Evolutionary conservation across 2,797 vertebrate species (phyloP), one percentile per base, ranked within the genome.

Genomic region (Typhlichthys subterraneus): DNA sequence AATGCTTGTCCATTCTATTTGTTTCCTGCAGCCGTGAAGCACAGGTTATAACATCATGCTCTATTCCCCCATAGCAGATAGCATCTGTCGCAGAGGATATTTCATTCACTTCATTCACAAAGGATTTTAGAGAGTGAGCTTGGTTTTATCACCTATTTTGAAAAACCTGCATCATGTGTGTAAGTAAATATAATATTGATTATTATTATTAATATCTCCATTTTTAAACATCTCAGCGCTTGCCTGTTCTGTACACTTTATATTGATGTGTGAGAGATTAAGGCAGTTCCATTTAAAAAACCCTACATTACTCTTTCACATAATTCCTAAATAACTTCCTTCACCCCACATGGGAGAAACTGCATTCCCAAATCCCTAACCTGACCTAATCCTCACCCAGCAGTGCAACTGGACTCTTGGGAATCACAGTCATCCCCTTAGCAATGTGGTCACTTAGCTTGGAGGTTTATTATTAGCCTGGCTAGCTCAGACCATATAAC

Each of bases 391-490:
- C 72, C 70, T 71, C 60, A 56, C 70, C 81, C 70, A 67, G 61
- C 50, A 1, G 45, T 87, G 87, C 79, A 87, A 86, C 71, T 70
- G 65, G 85, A 86, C 75, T 74, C 86, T 45, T 67, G 0, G 23
- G 62, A 73, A 72, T 87, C 79, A 75, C 33, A 29, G 33, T 38
- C 33, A 38, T 7, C 72, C 75, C 59, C 59, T 23, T 53, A 62
- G 77, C 45, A 71, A 79, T 15, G 33, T 12, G 61, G 73, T 66
- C 66, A 63, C 72, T 81, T 67, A 69, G 55, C 81, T 79, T 63
- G 6, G 38, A 50, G 12, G 69, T 74, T 81, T 89, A 90, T 90
- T 88, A 84, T 91, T 89, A 89, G 84, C 79, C 17, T 0, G 58
- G 78, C 76, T 56, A 72, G 68, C 69, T 70, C 71, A 72, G 70